phyloP scores from a whole-genome alignment of 1,140 invertebrate genomes.

The Drosophila orena region DNA sequence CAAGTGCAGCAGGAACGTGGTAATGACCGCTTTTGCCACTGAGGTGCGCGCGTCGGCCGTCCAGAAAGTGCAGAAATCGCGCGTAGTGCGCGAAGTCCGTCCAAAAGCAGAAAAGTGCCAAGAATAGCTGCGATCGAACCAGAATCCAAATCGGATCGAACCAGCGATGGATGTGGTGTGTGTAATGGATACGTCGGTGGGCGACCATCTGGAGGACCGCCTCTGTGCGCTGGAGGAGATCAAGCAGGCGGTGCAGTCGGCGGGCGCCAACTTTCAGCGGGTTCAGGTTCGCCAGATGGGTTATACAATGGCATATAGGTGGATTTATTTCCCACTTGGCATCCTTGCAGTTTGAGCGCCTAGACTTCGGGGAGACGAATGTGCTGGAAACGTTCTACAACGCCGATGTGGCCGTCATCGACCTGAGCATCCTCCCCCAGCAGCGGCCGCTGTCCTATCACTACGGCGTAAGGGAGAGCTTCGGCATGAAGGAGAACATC shows the following conservation, averaged over 20 bases:
- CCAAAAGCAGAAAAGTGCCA: constrained; percentile 43
- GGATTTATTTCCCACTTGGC: background rate
- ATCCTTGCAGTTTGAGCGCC: constrained; percentile 90
- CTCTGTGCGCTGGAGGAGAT: constrained; percentile 94
- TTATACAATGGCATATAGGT: constrained; percentile 55
- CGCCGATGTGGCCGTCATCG: constrained; percentile 98
- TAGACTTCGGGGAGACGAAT: constrained; percentile 94
- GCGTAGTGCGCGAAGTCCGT: constrained; percentile 28
- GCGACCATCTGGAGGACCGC: constrained; percentile 89
- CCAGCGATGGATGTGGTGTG: constrained; percentile 95
- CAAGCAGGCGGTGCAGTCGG: constrained; percentile 90
- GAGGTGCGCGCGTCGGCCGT: constrained; percentile 31
- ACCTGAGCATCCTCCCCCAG: constrained; percentile 95
- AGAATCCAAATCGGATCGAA: constrained; percentile 6
- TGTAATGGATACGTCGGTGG: constrained; percentile 93
- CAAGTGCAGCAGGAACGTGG: constrained; percentile 60
- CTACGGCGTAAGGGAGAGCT: constrained; percentile 98
- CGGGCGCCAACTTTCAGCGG: constrained; percentile 93
- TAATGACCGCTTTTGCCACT: constrained; percentile 67
- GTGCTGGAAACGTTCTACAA: constrained; percentile 96
- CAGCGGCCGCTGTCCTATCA: constrained; percentile 98
- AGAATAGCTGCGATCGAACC: constrained; percentile 53
- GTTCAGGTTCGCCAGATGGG: constrained; percentile 88
- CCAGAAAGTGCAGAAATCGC: constrained; percentile 30
- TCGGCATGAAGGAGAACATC: constrained; percentile 99